These are phyloP conservation scores for Myioborus miniatus DNA, from an alignment of 2,797 vertebrate genomes.

Conservation along the genomic window DNA sequence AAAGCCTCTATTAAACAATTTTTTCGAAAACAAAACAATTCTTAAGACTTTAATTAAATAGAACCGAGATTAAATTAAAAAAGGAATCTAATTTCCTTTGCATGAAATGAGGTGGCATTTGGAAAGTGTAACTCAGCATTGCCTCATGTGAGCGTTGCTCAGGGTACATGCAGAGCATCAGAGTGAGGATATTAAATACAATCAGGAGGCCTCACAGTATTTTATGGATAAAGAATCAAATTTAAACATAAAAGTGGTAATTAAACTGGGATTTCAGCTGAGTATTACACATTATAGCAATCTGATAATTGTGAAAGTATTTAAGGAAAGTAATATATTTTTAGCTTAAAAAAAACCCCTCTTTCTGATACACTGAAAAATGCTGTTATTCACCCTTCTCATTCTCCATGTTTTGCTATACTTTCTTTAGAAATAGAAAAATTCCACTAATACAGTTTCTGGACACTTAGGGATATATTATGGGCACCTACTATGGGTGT, in stretches of 20 bases:
- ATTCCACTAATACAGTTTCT: neutral
- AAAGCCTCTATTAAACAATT: constrained; percentile 50
- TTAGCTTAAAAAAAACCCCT: neutral
- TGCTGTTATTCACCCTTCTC: neutral
- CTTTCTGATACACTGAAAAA: neutral
- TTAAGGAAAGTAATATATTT: neutral
- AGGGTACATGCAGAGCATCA: neutral
- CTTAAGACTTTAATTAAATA: constrained; percentile 74
- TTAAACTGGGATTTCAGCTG: constrained; percentile 14
- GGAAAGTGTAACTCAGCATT: constrained; percentile 8
- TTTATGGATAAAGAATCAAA: constrained; percentile 19
- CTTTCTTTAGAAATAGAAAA: neutral
- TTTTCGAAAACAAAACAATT: constrained; percentile 64
- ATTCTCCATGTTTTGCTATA: neutral
- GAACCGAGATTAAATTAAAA: constrained; percentile 66
- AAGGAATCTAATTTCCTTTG: constrained; percentile 65
- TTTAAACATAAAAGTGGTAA: constrained; percentile 8
- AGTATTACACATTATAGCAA: neutral
- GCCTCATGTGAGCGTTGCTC: constrained; percentile 29
- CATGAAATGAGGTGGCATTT: constrained; percentile 26
- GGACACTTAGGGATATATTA: neutral
- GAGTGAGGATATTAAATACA: constrained; percentile 41
- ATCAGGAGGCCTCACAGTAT: neutral
- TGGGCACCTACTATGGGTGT: rapidly evolving
- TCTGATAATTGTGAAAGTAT: constrained; percentile 1